These are phyloP conservation scores for Eremophila alpestris DNA, from an alignment of 2,797 vertebrate genomes.

Conservation along the genomic window DNA sequence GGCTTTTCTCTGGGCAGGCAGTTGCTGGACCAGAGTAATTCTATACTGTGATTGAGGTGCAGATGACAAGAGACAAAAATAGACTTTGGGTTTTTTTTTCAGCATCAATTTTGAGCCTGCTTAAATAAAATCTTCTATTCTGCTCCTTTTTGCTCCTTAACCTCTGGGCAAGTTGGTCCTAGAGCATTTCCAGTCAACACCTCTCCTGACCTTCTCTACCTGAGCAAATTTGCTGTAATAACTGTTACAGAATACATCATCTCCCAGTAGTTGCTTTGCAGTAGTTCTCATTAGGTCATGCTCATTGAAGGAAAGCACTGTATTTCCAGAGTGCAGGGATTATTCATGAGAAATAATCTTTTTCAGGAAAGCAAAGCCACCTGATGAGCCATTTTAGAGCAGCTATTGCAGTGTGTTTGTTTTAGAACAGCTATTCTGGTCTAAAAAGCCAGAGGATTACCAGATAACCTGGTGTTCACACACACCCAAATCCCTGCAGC, in stretches of 20 bases:
- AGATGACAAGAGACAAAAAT: constrained; percentile 10
- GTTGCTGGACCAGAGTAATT: constrained; percentile 33
- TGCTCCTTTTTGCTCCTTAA: constrained; percentile 10
- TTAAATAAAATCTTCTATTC: constrained; percentile 29
- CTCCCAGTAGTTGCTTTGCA: neutral
- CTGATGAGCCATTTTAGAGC: neutral
- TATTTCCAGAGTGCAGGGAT: neutral
- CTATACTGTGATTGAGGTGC: neutral
- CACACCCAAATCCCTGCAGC: too few relatives aligned
- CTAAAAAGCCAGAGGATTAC: neutral
- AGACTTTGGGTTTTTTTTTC: neutral
- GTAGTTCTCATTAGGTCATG: neutral
- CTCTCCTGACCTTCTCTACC: neutral
- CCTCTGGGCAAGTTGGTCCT: neutral
- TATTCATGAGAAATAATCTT: neutral
- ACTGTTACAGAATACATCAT: neutral
- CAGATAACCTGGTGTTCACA: neutral
- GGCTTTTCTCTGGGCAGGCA: constrained; percentile 24
- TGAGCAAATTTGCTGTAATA: neutral
- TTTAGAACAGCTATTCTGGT: neutral
- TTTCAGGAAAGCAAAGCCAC: neutral
- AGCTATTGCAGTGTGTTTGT: neutral
- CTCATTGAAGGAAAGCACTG: neutral
- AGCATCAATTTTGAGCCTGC: neutral
- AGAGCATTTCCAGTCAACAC: neutral